Conservation (phyloP, 2,113 vertebrate genomes). For the Caretta caretta region DNA sequence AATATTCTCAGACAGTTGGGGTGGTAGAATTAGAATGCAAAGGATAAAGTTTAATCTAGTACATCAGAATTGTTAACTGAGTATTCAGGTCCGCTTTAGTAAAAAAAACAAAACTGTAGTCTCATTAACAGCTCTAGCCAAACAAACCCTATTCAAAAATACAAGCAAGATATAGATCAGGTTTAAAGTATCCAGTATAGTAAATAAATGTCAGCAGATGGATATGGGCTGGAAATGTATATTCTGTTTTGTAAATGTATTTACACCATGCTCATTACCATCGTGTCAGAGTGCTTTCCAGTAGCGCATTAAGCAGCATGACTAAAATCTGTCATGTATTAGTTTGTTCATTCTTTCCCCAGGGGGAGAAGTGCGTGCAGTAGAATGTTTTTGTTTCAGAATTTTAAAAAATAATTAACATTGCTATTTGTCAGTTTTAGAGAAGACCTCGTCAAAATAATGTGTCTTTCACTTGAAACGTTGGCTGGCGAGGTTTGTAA, state of each 20-base stretch:
- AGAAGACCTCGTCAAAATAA: background rate
- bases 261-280: background rate
- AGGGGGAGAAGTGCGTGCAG: background rate
- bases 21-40: background rate
- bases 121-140: background rate
- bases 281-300: background rate
- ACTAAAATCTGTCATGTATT: background rate
- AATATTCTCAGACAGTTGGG: background rate
- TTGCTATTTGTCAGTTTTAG: background rate
- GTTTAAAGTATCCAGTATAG: background rate
- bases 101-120: background rate
- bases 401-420: background rate
- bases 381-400: background rate
- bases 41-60: background rate
- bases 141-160: background rate
- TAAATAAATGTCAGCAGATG: background rate
- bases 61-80: background rate
- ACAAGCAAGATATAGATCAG: background rate
- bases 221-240: background rate
- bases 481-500: background rate
- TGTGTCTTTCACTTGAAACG: rapidly evolving
- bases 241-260: background rate
- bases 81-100: background rate
- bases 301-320: background rate
- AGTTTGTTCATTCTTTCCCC: background rate